Evolutionary conservation across 2,888 invertebrate species (phyloP).

Genomic region (Ophraella communa): DNA sequence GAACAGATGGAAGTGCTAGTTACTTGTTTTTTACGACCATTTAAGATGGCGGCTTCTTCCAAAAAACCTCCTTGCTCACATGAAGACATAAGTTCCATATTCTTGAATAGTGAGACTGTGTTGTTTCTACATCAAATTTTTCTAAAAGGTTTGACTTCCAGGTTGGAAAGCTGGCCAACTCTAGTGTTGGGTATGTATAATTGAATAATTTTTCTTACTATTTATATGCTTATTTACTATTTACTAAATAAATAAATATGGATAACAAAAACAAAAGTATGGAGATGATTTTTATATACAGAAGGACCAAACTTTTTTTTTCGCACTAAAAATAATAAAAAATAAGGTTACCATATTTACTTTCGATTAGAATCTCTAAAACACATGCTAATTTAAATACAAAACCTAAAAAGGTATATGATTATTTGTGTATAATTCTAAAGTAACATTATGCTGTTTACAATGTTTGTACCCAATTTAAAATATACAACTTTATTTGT

Average conservation of each 20-base stretch:
- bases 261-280: too few relatives aligned
- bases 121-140: constrained; percentile 93
- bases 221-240: not conserved
- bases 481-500: too few relatives aligned
- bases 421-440: too few relatives aligned
- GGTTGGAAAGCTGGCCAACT: constrained; percentile 94
- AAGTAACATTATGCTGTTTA: too few relatives aligned
- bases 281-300: too few relatives aligned
- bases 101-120: constrained; percentile 90
- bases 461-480: too few relatives aligned
- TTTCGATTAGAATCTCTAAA: too few relatives aligned
- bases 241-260: not conserved
- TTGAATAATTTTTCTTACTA: not conserved
- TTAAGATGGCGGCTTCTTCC: constrained; percentile 93
- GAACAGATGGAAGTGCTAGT: constrained; percentile 86
- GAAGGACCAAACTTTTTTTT: too few relatives aligned
- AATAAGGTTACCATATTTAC: too few relatives aligned
- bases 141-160: constrained; percentile 87
- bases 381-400: too few relatives aligned
- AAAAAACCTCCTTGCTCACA: constrained; percentile 92
- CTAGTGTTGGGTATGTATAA: constrained; percentile 79
- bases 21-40: constrained; percentile 86
- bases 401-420: too few relatives aligned
- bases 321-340: too few relatives aligned
- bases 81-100: constrained; percentile 93